Evolutionary conservation across 2,888 invertebrate species (phyloP).

Genomic region (Chymomyza amoena): DNA sequence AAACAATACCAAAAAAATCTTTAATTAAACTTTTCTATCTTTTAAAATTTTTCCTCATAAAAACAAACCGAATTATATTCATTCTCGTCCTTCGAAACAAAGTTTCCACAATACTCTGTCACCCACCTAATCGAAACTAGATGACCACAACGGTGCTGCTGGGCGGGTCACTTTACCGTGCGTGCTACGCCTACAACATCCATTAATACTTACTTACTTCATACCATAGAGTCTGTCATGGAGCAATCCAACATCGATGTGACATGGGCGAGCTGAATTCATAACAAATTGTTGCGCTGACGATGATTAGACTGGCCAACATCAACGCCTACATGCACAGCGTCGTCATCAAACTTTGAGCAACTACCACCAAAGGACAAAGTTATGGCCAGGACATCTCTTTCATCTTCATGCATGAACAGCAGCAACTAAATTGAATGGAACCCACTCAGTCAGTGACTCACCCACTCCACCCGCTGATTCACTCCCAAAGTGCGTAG

Average conservation of each 20-base stretch:
- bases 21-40: no score
- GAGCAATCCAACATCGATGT: conserved; percentile 26
- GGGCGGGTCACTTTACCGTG: background rate
- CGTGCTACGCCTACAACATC: conserved; percentile 52
- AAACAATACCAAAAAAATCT: no score
- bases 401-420: background rate
- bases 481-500: background rate
- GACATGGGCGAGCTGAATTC: conserved; percentile 43
- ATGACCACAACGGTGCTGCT: conserved; percentile 14
- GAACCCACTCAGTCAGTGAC: conserved; percentile 32
- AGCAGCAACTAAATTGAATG: conserved; percentile 56
- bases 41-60: no score
- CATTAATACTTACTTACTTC: conserved; percentile 41
- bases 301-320: conserved; percentile 53
- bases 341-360: background rate
- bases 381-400: conserved; percentile 15
- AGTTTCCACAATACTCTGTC: background rate
- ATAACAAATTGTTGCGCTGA: conserved; percentile 63
- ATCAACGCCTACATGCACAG: background rate
- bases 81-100: background rate
- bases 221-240: background rate
- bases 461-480: background rate
- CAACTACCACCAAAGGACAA: conserved; percentile 4
- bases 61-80: no score
- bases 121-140: conserved; percentile 7